Evolutionary conservation across 2,113 vertebrate genomes (phyloP).

Genomic region (Leucosticte australis): DNA sequence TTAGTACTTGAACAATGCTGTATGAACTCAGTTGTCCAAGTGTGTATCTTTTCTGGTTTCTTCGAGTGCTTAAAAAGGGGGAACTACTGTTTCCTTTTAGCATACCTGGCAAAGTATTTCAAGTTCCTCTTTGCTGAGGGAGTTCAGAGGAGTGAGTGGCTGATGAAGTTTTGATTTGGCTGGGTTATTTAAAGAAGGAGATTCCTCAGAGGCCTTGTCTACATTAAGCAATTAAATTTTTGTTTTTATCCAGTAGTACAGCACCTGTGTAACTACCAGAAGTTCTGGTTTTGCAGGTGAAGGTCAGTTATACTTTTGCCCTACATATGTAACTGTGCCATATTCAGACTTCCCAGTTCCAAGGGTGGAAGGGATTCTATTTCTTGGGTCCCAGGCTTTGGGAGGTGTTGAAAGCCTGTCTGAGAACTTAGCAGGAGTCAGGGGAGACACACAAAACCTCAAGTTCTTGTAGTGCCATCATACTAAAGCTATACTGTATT

Average conservation of each 20-base stretch:
- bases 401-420: background rate
- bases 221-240: slow-evolving; percentile 48
- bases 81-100: background rate
- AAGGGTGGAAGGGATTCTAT: background rate
- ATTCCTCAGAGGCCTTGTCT: slow-evolving; percentile 36
- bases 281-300: slow-evolving; percentile 48
- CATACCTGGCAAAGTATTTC: background rate
- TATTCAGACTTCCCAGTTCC: background rate
- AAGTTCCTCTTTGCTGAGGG: background rate
- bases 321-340: slow-evolving; percentile 26
- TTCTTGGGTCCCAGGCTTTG: background rate
- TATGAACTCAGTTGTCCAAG: rapidly evolving
- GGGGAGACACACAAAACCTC: background rate
- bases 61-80: background rate
- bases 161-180: slow-evolving; percentile 9
- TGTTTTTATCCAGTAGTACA: slow-evolving; percentile 26
- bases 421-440: rapidly evolving
- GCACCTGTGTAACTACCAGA: background rate
- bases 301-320: slow-evolving; percentile 37
- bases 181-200: slow-evolving; percentile 32
- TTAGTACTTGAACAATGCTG: rapidly evolving
- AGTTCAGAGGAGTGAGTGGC: background rate
- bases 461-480: background rate
- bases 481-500: background rate
- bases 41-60: background rate